Base-by-base conservation (phyloP, 2,888 invertebrate species). In the Eupithecia exiguata region DNA sequence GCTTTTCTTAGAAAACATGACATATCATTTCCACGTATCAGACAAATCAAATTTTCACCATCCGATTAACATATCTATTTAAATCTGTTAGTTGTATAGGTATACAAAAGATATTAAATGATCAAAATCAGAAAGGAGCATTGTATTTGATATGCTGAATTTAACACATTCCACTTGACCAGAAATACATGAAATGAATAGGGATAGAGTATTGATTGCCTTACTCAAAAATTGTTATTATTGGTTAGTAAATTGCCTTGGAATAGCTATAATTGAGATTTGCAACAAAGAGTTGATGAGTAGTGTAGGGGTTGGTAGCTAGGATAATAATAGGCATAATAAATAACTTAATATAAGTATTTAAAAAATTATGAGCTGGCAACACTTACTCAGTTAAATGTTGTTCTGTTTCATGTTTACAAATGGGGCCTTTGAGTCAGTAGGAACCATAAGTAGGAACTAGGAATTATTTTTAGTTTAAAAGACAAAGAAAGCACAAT, bases 11-110 rank as follows among this genome's bases (percentile, higher is more conserved):
- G 80, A 79, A 62, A 69, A 74, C 75, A 71, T 66, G 36, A 87
- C 88, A 89, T 90, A 91, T 90, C 89, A 81, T 81, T 69, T 71
- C 77, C 72, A 81, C 83, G 76, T 88, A 88, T 88, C 86, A 83
- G 74, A 75, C 74, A 70, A 74, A 61, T 70, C 9, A 3, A 21
- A 53, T 4, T 53, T 79, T 75, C 35, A 25, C 12, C 30, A 62
- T 62, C 6, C n/a, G 1, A 14, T 14, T 14, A 66, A 79, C 79
- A 81, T 82, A 82, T 81, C 81, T 71, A 74, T 70, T 67, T 58
- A 12, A 58, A 58, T 12, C 4, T 4, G 5, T 25, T 62, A 62
- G 35, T 35, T 62, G 18, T 16, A 30, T 62, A 62, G 7, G 0
- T 53, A 53, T 10, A 30, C 18, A 62, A 62, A 21, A 21, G 25